phyloP scores from a whole-genome alignment of 2,797 vertebrate genomes.

The Cetoscarus ocellatus region DNA sequence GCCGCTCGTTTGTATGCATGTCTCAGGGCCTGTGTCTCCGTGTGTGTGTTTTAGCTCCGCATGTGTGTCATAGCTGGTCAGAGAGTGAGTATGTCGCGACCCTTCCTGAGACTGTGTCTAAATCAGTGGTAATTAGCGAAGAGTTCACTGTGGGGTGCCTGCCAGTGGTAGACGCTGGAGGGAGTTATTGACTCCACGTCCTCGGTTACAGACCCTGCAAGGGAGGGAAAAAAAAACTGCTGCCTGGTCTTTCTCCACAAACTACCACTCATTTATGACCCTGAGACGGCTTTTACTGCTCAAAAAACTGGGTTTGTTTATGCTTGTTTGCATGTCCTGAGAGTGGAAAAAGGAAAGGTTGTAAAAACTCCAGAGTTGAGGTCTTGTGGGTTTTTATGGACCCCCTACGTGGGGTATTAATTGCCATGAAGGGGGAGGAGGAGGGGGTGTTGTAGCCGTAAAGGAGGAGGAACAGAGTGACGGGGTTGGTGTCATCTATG shows the following conservation, averaged over 20 bases:
- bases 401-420: slow-evolving; percentile 73
- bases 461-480: slow-evolving; percentile 55
- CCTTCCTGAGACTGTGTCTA: slow-evolving; percentile 80
- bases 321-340: slow-evolving; percentile 74
- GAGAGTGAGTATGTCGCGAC: slow-evolving; percentile 72
- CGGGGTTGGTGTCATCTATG: slow-evolving; percentile 67
- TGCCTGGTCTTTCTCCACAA: slow-evolving; percentile 68
- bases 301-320: slow-evolving; percentile 75
- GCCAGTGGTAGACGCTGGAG: slow-evolving; percentile 79
- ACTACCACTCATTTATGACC: slow-evolving; percentile 75
- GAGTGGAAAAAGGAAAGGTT: slow-evolving; percentile 67
- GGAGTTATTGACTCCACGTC: slow-evolving; percentile 83
- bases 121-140: slow-evolving; percentile 84
- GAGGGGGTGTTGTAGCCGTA: slow-evolving; percentile 33
- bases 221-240: slow-evolving; percentile 30
- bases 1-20: slow-evolving; percentile 56
- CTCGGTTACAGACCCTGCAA: slow-evolving; percentile 67
- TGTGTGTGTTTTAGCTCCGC: slow-evolving; percentile 31
- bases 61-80: slow-evolving; percentile 58
- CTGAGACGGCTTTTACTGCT: slow-evolving; percentile 67
- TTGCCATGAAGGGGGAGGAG: slow-evolving; percentile 56
- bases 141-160: slow-evolving; percentile 81
- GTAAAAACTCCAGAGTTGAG: slow-evolving; percentile 71
- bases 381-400: slow-evolving; percentile 71
- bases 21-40: slow-evolving; percentile 34